Evolutionary conservation across 2,797 vertebrate genomes (phyloP), one percentile per base, ranked within the genome.

Genomic region (Sebastes minor): DNA sequence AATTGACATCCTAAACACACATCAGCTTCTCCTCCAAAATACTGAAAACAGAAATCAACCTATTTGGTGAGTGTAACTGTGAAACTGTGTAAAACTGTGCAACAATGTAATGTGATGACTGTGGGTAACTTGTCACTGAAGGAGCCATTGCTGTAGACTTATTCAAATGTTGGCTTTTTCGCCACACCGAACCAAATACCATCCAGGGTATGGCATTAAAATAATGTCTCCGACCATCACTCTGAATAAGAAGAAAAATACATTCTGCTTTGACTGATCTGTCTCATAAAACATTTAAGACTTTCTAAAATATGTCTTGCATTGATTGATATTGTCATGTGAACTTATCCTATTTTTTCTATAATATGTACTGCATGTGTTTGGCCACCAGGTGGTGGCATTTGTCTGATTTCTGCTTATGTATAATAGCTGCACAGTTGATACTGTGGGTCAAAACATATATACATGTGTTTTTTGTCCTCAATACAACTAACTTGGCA

Each of bases 301-400:
- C 4, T 6, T 53, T 52, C 32, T 23, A 7, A 60, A 28, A 12
- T 22, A 53, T 32, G 11, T 30, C 2, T 30, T 62, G 23, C 5
- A 32, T 18, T n/a, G 4, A 32, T 12, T 27, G 2, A 27, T 27
- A 5, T 33, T 63, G 18, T 42, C 6, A 1, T 52, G 5, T n/a
- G 2, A 23, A 12, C 5, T n/a, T 53, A 14, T 28, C 16, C 6
- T 55, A 42, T 1, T 42, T 22, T 53, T 30, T 23, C 27, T 56
- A 10, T 62, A 2, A 33, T 13, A 1, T 77, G 78, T 35, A 78
- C 3, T 78, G 8, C 1, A 3, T 7, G 1, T 18, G 1, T 66
- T 61, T 52, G 5, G 16, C 88, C 94, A 91, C 85, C 56, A 85
- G 93, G 63, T 74, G 94, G 88, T 6, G 71, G 71, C 77, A 87